Percentiles rank a stretch among this genome's conserved stretches.
These are phyloP conservation scores for Nibea albiflora DNA, from an alignment of 2,113 vertebrate species.

Conservation along the genomic window DNA sequence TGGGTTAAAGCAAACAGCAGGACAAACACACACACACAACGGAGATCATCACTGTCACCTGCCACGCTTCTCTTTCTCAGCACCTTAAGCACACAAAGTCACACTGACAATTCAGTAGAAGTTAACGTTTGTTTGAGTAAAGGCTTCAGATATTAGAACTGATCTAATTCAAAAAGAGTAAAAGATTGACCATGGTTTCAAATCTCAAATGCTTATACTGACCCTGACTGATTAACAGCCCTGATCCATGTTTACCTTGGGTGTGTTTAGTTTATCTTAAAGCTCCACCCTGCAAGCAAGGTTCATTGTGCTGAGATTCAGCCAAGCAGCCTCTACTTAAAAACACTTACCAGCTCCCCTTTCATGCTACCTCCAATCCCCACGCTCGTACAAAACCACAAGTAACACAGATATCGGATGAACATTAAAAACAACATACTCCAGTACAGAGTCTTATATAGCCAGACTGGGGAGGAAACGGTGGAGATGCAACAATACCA, in stretches of 20 bases:
- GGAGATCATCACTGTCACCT: background rate
- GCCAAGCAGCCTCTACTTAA: slow-evolving; percentile 18
- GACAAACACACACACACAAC: slow-evolving; percentile 14
- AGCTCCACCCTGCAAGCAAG: slow-evolving; percentile 38
- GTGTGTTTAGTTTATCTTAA: slow-evolving; percentile 54
- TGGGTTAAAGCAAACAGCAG: slow-evolving; percentile 32
- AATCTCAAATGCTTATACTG: slow-evolving; percentile 31
- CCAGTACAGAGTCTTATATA: slow-evolving; percentile 19
- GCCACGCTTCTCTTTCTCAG: background rate
- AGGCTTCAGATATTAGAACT: background rate
- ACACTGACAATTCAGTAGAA: background rate
- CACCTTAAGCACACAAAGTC: slow-evolving; percentile 18
- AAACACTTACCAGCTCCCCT: slow-evolving; percentile 11
- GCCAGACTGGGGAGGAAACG: slow-evolving; percentile 45
- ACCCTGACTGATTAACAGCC: slow-evolving; percentile 35
- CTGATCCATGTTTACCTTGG: slow-evolving; percentile 57
- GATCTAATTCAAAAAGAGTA: too few species aligned
- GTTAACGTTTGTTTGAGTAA: background rate
- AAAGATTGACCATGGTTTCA: background rate
- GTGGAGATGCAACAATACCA: slow-evolving; percentile 59
- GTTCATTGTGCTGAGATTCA: slow-evolving; percentile 44
- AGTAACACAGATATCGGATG: slow-evolving; percentile 40
- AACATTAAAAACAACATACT: slow-evolving; percentile 35
- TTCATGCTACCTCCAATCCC: slow-evolving; percentile 11
- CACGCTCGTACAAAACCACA: slow-evolving; percentile 32